Evolutionary conservation across 2,888 invertebrate genomes (phyloP).

Genomic region (Rhimphoctona megacephalus): DNA sequence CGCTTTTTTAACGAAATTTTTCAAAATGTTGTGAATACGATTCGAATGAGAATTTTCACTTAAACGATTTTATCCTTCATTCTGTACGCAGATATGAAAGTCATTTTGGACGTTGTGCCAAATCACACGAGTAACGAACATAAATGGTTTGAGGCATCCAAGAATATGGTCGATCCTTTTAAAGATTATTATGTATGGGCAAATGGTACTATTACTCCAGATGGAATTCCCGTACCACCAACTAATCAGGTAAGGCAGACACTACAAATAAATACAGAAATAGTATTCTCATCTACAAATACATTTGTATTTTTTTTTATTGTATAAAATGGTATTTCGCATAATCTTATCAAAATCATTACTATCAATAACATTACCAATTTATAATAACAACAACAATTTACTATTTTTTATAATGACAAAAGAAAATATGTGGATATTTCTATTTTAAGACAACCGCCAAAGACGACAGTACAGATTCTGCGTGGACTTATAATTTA

Average conservation of each 20-base stretch:
- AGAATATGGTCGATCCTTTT: slow-evolving; percentile 68
- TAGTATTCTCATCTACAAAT: too few relatives aligned
- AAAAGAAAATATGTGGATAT: background rate
- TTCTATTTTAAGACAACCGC: slow-evolving; percentile 86
- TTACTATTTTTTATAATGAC: background rate
- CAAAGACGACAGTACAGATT: slow-evolving; percentile 86
- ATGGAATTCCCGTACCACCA: slow-evolving; percentile 87
- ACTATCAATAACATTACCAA: too few relatives aligned
- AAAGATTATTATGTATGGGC: slow-evolving; percentile 79
- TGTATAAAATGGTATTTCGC: too few relatives aligned
- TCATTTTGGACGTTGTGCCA: slow-evolving; percentile 80
- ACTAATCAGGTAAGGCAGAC: slow-evolving; percentile 89
- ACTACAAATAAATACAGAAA: too few relatives aligned
- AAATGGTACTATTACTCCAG: slow-evolving; percentile 70
- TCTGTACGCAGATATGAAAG: slow-evolving; percentile 74
- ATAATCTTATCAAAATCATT: too few relatives aligned
- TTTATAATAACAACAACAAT: slow-evolving; percentile 68
- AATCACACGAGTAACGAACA: slow-evolving; percentile 80
- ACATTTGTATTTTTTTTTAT: too few relatives aligned
- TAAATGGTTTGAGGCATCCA: slow-evolving; percentile 78
- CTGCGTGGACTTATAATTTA: slow-evolving; percentile 91
- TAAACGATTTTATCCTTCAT: background rate
- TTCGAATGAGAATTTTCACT: background rate
- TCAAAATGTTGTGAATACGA: too few relatives aligned
- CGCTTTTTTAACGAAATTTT: background rate